Conservation (phyloP, 2,113 vertebrate species). For the Pseudonaja textilis region DNA sequence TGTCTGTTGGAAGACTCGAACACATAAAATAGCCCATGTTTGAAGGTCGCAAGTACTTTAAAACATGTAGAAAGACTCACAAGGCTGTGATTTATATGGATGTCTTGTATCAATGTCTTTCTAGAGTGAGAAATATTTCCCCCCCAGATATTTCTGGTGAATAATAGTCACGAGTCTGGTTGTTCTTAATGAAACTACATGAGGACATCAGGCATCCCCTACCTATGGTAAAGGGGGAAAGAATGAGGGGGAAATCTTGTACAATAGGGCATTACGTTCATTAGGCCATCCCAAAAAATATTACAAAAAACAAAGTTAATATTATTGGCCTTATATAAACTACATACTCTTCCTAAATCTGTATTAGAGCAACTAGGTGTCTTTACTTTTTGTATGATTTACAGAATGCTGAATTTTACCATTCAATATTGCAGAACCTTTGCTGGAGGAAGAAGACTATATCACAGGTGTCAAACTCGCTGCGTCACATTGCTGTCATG, state of each 20-base stretch:
- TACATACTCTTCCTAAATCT: background rate
- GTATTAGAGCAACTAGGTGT: background rate
- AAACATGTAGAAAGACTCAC: background rate
- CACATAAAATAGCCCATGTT: background rate
- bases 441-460: background rate
- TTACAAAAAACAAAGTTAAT: background rate
- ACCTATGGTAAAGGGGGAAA: background rate
- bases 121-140: background rate
- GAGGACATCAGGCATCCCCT: background rate
- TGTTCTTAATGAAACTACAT: background rate
- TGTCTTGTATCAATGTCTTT: conserved; percentile 4
- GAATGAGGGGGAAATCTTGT: background rate
- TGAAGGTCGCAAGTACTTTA: conserved; percentile 13
- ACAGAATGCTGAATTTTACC: background rate
- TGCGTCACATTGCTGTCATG: too few species aligned
- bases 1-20: conserved; percentile 3
- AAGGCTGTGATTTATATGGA: conserved; percentile 15
- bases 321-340: background rate
- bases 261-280: background rate
- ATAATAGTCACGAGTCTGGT: background rate
- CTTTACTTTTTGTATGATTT: background rate
- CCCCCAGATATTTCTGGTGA: background rate
- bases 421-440: background rate
- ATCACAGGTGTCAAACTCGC: background rate
- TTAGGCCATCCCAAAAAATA: background rate